Conservation (phyloP, 2,888 invertebrate genomes). For the Chesias legatella region DNA sequence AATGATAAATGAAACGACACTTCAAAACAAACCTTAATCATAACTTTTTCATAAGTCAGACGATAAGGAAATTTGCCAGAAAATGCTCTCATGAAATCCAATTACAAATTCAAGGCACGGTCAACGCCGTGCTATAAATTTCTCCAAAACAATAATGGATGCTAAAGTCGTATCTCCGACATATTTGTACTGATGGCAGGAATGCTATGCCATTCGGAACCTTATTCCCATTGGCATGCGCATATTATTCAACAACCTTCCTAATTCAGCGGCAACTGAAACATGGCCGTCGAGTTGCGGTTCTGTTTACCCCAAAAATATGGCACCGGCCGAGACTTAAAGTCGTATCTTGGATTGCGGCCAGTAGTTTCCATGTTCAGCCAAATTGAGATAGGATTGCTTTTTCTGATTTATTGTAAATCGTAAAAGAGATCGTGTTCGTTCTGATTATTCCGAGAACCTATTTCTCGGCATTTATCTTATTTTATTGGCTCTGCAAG, state of each 20-base stretch:
- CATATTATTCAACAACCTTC: conserved; percentile 27
- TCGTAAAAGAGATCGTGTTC: conserved; percentile 33
- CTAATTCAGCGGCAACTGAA: conserved; percentile 31
- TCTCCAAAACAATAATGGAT: conserved; percentile 53
- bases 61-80: conserved; percentile 41
- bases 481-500: conserved; percentile 32
- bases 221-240: conserved; percentile 30
- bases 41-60: conserved; percentile 35
- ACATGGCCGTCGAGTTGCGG: conserved; percentile 35
- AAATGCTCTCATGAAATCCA: conserved; percentile 46
- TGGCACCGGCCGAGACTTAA: conserved; percentile 41
- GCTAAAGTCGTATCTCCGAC: conserved; percentile 35
- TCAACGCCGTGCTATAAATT: conserved; percentile 49
- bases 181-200: conserved; percentile 32
- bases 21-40: conserved; percentile 35
- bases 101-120: conserved; percentile 58
- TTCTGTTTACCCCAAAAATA: conserved; percentile 39
- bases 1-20: conserved; percentile 35
- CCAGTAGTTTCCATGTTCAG: conserved; percentile 43
- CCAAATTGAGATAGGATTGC: conserved; percentile 51
- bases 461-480: conserved; percentile 32
- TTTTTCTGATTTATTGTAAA: conserved; percentile 48
- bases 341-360: conserved; percentile 52
- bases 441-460: conserved; percentile 36
- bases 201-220: conserved; percentile 32